Evolutionary conservation across 2,113 vertebrate genomes (phyloP).

Genomic region (Caretta caretta): DNA sequence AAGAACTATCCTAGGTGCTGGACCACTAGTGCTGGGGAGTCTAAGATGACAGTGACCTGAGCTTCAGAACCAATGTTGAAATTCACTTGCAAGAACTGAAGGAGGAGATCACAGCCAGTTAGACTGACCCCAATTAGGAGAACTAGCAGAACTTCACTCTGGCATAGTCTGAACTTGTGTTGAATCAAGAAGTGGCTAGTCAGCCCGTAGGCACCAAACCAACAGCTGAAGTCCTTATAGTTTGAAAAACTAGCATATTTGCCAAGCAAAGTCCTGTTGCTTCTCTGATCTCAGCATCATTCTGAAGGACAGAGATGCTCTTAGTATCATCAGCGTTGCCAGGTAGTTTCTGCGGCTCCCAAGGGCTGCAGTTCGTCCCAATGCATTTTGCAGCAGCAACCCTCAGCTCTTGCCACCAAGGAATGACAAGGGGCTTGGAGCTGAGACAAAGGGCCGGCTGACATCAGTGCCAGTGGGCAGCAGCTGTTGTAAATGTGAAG

Average conservation of each 20-base stretch:
- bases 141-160: background rate
- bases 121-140: accelerated
- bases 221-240: background rate
- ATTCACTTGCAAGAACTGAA: background rate
- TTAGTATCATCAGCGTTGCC: background rate
- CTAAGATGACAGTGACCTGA: background rate
- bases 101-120: accelerated
- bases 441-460: background rate
- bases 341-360: background rate
- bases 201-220: background rate
- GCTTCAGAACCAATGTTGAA: background rate
- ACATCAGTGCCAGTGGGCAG: background rate
- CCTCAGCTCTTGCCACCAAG: background rate
- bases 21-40: background rate
- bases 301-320: background rate
- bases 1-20: background rate
- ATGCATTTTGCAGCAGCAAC: accelerated
- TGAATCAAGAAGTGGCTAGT: background rate
- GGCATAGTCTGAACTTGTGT: background rate
- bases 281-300: background rate
- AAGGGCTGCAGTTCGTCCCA: background rate
- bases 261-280: background rate
- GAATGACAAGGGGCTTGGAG: background rate
- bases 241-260: accelerated
- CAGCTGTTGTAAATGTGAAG: background rate